Evolutionary conservation across 2,888 invertebrate species (phyloP).

Genomic region (Amphipoea oculea): DNA sequence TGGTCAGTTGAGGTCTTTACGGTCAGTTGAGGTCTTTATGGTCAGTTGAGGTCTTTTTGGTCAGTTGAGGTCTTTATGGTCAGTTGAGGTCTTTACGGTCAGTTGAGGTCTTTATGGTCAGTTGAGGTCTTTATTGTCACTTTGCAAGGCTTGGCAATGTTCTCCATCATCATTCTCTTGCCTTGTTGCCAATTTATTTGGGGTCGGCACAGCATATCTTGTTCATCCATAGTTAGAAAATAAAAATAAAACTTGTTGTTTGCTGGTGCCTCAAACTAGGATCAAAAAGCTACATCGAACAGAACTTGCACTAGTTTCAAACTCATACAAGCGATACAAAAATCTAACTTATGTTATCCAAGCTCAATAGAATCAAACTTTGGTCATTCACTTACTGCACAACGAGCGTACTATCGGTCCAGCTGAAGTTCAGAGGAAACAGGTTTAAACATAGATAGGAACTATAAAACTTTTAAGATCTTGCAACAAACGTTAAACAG

Average conservation of each 20-base stretch:
- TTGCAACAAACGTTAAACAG: slow-evolving; percentile 13
- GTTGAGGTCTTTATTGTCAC: no score
- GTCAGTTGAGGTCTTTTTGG: no score
- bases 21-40: no score
- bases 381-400: slow-evolving; percentile 38
- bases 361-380: slow-evolving; percentile 43
- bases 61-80: no score
- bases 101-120: no score
- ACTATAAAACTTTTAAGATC: slow-evolving; percentile 24
- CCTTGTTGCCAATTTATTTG: no score
- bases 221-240: background rate
- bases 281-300: background rate
- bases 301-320: background rate
- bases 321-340: slow-evolving; percentile 16
- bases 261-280: background rate
- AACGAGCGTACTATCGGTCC: slow-evolving; percentile 3
- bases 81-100: no score
- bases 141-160: no score
- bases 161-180: no score
- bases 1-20: no score
- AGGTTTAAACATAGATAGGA: slow-evolving; percentile 19
- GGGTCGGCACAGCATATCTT: no score
- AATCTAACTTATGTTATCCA: slow-evolving; percentile 29
- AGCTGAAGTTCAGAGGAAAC: slow-evolving; percentile 23
- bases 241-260: background rate